Percentiles rank a stretch among this genome's conserved stretches.
These are phyloP conservation scores for Glossophaga mutica DNA, from an alignment of 2,797 vertebrate species.

Conservation along the genomic window DNA sequence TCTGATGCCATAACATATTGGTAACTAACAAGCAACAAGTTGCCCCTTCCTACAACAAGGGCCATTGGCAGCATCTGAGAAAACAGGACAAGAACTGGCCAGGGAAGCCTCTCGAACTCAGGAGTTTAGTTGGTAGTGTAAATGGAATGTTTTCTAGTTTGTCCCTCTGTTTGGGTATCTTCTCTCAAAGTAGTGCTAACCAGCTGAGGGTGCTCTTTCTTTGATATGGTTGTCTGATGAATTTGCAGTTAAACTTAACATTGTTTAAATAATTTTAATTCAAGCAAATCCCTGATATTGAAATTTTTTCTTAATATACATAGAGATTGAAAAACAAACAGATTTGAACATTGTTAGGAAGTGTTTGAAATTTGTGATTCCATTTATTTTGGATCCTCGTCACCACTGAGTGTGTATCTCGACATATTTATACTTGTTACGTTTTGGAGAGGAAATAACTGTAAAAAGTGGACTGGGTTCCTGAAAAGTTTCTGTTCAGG, in stretches of 20 bases:
- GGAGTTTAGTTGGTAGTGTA: neutral
- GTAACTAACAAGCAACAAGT: neutral
- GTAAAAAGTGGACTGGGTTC: neutral
- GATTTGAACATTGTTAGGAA: slow-evolving; percentile 21
- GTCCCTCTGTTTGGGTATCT: neutral
- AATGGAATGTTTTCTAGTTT: neutral
- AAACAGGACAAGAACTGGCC: neutral
- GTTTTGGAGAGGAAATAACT: neutral
- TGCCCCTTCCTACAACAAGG: neutral
- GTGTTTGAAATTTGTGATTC: neutral
- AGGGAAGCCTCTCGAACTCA: neutral
- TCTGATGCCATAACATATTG: neutral
- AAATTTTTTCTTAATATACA: slow-evolving; percentile 25
- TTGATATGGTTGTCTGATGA: neutral
- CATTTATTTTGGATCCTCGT: neutral
- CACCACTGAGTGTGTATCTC: neutral
- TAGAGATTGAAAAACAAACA: neutral
- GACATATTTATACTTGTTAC: neutral
- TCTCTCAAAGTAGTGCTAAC: neutral
- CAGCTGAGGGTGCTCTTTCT: neutral
- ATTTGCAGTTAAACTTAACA: slow-evolving; percentile 11
- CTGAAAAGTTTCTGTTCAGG: neutral
- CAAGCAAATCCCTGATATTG: neutral
- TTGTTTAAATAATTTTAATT: slow-evolving; percentile 18
- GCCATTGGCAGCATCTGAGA: neutral